Percentiles rank a stretch among this genome's conserved stretches.
These are phyloP conservation scores for Zaprionus vittiger DNA, from an alignment of 1,140 invertebrate genomes.

Conservation along the genomic window DNA sequence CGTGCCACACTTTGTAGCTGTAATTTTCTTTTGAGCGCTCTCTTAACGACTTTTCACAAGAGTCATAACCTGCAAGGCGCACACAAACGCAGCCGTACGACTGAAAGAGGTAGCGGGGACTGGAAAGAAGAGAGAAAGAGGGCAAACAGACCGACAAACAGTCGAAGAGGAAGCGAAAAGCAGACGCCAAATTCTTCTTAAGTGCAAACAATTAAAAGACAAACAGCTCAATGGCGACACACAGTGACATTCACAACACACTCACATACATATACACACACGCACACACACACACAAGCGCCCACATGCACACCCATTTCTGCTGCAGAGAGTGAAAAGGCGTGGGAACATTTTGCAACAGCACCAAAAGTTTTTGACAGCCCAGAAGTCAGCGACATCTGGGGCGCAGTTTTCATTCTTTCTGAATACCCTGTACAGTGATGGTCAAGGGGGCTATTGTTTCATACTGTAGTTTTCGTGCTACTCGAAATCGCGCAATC, in stretches of 20 bases:
- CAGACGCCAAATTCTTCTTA: slow-evolving; percentile 60
- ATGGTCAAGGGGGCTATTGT: background rate
- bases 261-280: slow-evolving; percentile 23
- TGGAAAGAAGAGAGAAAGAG: slow-evolving; percentile 33
- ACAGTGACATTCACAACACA: slow-evolving; percentile 17
- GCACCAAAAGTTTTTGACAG: slow-evolving; percentile 65
- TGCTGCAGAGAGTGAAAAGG: slow-evolving; percentile 39
- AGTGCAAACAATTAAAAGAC: slow-evolving; percentile 82
- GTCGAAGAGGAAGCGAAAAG: slow-evolving; percentile 14
- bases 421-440: slow-evolving; percentile 18
- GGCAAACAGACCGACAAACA: background rate
- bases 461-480: background rate
- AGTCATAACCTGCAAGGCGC: slow-evolving; percentile 69
- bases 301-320: slow-evolving; percentile 14
- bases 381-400: slow-evolving; percentile 76
- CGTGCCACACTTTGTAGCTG: slow-evolving; percentile 63
- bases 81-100: slow-evolving; percentile 40
- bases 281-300: slow-evolving; percentile 26
- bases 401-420: slow-evolving; percentile 55
- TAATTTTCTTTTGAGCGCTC: slow-evolving; percentile 68
- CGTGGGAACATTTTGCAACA: slow-evolving; percentile 55
- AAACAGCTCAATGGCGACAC: slow-evolving; percentile 73
- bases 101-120: slow-evolving; percentile 31
- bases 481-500: background rate
- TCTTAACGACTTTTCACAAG: slow-evolving; percentile 73